A percentile compares a stretch with the other conserved stretches of the same genome.
These are phyloP conservation scores for Nicator chloris DNA, from an alignment of 2,113 vertebrate species.

Conservation along the genomic window DNA sequence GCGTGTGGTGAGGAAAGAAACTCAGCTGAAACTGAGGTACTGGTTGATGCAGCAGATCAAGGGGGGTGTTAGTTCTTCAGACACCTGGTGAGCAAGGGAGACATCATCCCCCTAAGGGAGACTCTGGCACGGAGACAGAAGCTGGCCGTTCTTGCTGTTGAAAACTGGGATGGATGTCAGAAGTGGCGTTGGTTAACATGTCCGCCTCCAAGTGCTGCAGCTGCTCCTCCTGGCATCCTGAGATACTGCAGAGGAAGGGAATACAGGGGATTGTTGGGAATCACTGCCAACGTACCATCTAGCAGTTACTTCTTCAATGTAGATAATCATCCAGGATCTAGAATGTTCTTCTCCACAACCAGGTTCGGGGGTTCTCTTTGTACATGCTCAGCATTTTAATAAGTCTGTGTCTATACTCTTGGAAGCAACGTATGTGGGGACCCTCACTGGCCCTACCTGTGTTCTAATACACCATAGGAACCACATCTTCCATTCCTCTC, in stretches of 20 bases:
- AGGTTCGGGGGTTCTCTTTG: neutral
- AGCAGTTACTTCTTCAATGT: neutral
- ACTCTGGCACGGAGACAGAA: neutral
- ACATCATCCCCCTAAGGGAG: neutral
- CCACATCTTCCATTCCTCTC: neutral
- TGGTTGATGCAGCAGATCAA: neutral
- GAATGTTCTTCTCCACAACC: neutral
- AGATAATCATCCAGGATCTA: neutral
- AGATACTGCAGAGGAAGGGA: neutral
- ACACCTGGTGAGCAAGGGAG: neutral
- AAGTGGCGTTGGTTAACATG: neutral
- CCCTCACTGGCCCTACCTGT: neutral
- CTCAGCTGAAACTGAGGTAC: fast-evolving
- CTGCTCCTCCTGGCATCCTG: neutral
- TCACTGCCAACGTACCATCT: neutral
- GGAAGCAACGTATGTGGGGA: neutral
- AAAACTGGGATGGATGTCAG: neutral
- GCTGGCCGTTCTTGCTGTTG: neutral
- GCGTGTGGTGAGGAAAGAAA: neutral
- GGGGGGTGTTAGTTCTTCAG: neutral
- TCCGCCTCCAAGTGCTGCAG: neutral
- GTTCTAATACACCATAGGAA: neutral
- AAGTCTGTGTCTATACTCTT: neutral
- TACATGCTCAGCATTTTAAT: neutral
- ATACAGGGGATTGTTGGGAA: neutral